Evolutionary conservation across 2,113 vertebrate genomes (phyloP).

Genomic region (Platichthys flesus): DNA sequence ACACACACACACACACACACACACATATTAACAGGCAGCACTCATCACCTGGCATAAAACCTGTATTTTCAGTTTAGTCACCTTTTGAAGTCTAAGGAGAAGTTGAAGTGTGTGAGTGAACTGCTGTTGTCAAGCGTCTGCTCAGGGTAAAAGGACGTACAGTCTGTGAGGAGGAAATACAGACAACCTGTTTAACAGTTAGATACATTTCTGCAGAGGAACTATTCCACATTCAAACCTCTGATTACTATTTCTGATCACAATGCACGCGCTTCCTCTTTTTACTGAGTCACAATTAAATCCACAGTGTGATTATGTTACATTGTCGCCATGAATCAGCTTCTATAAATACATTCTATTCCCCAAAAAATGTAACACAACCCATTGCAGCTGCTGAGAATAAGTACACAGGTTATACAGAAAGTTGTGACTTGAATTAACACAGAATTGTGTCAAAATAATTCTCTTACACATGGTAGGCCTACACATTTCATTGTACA

Average conservation of each 20-base stretch:
- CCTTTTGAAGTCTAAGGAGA: slow-evolving; percentile 93
- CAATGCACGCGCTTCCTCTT: slow-evolving; percentile 51
- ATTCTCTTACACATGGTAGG: too few relatives aligned
- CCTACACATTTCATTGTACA: too few relatives aligned
- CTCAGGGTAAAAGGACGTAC: slow-evolving; percentile 85
- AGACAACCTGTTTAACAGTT: background rate
- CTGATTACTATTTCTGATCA: too few relatives aligned
- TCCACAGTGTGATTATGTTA: slow-evolving; percentile 54
- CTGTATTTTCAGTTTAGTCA: slow-evolving; percentile 63
- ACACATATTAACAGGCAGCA: background rate
- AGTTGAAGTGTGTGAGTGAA: slow-evolving; percentile 78
- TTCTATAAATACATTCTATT: slow-evolving; percentile 32
- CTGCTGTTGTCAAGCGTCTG: slow-evolving; percentile 57
- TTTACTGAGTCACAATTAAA: slow-evolving; percentile 45
- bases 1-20: slow-evolving; percentile 27
- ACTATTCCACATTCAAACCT: background rate
- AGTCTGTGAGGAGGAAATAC: slow-evolving; percentile 81
- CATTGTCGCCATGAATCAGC: slow-evolving; percentile 53
- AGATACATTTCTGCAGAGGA: background rate
- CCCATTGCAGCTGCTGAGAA: too few relatives aligned
- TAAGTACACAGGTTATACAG: background rate
- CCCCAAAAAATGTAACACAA: background rate
- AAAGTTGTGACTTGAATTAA: background rate
- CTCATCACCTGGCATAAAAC: background rate
- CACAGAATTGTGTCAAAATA: too few relatives aligned